These are phyloP conservation scores for Synanthedon tipuliformis DNA, from an alignment of 2,888 invertebrate genomes.

Conservation along the genomic window DNA sequence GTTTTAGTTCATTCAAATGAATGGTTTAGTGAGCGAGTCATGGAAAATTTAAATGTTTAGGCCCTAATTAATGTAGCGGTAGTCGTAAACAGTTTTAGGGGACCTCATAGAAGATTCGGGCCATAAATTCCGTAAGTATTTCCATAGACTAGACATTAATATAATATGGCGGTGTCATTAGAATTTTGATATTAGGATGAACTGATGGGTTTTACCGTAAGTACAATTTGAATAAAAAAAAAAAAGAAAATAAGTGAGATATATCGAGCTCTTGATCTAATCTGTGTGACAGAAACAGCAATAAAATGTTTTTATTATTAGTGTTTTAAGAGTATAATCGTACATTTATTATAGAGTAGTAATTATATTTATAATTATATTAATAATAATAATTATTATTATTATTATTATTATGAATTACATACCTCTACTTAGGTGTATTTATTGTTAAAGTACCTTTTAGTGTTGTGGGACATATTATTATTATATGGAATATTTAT, in stretches of 20 bases:
- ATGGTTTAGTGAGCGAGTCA: slow-evolving; percentile 5
- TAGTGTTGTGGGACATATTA: slow-evolving; percentile 8
- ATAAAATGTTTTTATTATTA: slow-evolving; percentile 39
- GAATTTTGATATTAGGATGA: too few relatives aligned
- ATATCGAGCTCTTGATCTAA: slow-evolving; percentile 52
- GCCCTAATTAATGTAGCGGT: too few relatives aligned
- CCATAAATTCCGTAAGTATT: neutral
- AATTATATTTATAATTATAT: slow-evolving; percentile 4
- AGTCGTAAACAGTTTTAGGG: slow-evolving; percentile 16
- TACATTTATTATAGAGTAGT: slow-evolving; percentile 5
- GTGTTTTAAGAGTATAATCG: slow-evolving; percentile 31
- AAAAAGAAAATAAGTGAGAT: slow-evolving; percentile 45
- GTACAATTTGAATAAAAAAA: slow-evolving; percentile 35
- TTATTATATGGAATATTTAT: too few relatives aligned
- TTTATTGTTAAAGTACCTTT: slow-evolving; percentile 14
- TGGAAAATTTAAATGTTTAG: slow-evolving; percentile 30
- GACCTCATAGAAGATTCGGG: slow-evolving; percentile 20
- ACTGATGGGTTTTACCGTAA: slow-evolving; percentile 10
- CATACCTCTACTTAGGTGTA: neutral
- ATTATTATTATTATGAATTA: too few relatives aligned
- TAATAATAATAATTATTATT: slow-evolving; percentile 3
- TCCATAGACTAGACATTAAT: neutral
- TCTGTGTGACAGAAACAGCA: slow-evolving; percentile 67
- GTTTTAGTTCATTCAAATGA: too few relatives aligned
- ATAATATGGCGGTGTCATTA: neutral